phyloP scores from a whole-genome alignment of 2,113 vertebrate species.

The Strix aluco region DNA sequence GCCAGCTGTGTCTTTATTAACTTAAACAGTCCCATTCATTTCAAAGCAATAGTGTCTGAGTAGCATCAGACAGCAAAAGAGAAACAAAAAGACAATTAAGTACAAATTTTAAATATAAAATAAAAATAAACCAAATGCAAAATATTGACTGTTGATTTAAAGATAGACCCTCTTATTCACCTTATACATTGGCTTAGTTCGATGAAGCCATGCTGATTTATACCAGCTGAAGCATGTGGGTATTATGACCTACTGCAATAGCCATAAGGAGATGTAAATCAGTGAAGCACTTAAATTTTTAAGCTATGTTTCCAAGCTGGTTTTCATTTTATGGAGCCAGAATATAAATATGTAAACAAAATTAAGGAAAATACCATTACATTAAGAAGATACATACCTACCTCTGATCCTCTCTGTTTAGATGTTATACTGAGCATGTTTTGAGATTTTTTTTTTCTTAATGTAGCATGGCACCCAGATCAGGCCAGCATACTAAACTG shows the following conservation, averaged over 20 bases:
- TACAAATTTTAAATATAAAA: not conserved
- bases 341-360: constrained; percentile 50
- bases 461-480: not conserved
- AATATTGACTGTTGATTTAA: not conserved
- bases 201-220: not conserved
- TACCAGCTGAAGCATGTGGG: not conserved
- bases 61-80: not conserved
- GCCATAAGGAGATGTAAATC: not conserved
- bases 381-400: not conserved
- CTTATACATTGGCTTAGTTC: not conserved
- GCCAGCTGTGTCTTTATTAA: constrained; percentile 4
- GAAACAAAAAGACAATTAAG: not conserved
- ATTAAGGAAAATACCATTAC: constrained; percentile 22
- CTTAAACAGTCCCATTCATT: not conserved
- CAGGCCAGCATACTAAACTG: not conserved
- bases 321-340: constrained; percentile 38
- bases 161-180: not conserved
- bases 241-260: not conserved
- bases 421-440: not conserved
- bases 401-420: not conserved
- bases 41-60: not conserved
- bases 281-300: constrained; percentile 12
- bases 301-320: constrained; percentile 29
- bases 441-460: not conserved
- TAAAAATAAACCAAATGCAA: not conserved